phyloP scores from a whole-genome alignment of 37 sponge, comb jelly and placozoan species.

The Crambe crambe region DNA sequence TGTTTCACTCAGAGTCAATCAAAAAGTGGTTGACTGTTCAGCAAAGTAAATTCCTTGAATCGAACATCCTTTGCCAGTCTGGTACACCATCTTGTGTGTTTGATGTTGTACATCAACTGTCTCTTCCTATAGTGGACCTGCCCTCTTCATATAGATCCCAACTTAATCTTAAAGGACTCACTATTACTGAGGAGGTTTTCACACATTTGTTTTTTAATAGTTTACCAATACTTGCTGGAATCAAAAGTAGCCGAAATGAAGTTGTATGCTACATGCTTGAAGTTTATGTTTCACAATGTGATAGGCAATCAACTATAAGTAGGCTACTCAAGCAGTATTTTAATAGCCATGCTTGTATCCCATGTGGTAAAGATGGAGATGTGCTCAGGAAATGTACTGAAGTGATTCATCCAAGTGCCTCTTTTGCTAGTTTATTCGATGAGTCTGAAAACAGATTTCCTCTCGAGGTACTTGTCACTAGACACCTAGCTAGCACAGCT shows the following conservation, averaged over 20 bases:
- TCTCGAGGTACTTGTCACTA: not conserved
- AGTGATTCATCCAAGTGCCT: conserved; percentile 32
- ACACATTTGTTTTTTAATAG: conserved; percentile 5
- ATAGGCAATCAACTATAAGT: not conserved
- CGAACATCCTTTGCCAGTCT: conserved; percentile 16
- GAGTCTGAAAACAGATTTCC: conserved; percentile 42
- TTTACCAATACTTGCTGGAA: not conserved
- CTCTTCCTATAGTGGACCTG: conserved; percentile 41
- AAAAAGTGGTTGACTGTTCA: conserved; percentile 16
- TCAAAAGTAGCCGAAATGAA: conserved; percentile 16
- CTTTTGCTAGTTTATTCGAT: conserved; percentile 40
- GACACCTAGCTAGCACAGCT: conserved; percentile 6
- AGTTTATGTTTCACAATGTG: conserved; percentile 7
- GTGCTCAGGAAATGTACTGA: conserved; percentile 10
- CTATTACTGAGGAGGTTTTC: conserved; percentile 12
- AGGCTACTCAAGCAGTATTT: not conserved
- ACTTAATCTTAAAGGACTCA: not conserved
- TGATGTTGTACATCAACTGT: conserved; percentile 10
- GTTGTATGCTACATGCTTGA: conserved; percentile 23
- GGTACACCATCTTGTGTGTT: conserved; percentile 7
- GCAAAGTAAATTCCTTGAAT: conserved; percentile 27
- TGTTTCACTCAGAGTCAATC: conserved; percentile 32
- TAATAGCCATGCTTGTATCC: conserved; percentile 29
- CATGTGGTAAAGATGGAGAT: conserved; percentile 56
- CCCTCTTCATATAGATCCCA: conserved; percentile 12